Percentiles rank a stretch among this genome's conserved stretches.
Evolutionary conservation across 2,888 invertebrate genomes (phyloP).

Genomic region (Aplocera efformata): DNA sequence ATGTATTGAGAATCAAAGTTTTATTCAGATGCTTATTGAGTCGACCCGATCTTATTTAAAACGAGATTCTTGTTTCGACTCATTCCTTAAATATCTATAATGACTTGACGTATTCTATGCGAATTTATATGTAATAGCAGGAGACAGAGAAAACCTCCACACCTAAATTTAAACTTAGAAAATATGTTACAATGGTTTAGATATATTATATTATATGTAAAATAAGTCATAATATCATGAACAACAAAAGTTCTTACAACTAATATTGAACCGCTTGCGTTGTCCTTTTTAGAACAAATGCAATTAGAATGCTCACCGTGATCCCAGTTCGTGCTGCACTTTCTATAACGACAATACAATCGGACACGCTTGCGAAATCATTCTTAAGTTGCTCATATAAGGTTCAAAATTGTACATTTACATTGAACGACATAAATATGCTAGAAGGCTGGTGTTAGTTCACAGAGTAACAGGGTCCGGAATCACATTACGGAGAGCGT

Average conservation of each 20-base stretch:
- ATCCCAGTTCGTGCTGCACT: constrained; percentile 53
- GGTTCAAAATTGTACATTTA: constrained; percentile 30
- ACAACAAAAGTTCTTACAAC: neutral
- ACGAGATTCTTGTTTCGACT: too few relatives aligned
- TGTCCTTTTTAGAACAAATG: constrained; percentile 31
- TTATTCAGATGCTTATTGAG: too few relatives aligned
- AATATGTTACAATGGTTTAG: too few relatives aligned
- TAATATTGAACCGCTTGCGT: constrained; percentile 12
- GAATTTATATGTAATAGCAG: too few relatives aligned
- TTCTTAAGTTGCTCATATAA: constrained; percentile 33
- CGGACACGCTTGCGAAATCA: constrained; percentile 26
- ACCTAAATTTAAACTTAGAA: too few relatives aligned
- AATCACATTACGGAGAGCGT: constrained; percentile 1
- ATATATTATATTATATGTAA: too few relatives aligned
- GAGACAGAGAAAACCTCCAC: too few relatives aligned
- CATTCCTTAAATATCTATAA: too few relatives aligned
- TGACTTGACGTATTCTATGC: too few relatives aligned
- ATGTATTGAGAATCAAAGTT: too few relatives aligned
- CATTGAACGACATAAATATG: constrained; percentile 23
- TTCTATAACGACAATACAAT: constrained; percentile 54
- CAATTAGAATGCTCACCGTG: constrained; percentile 59
- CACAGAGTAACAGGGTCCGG: constrained; percentile 5
- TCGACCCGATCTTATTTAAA: too few relatives aligned
- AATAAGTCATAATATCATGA: too few relatives aligned
- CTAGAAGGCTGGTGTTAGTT: constrained; percentile 10